Percentiles rank a stretch among this genome's conserved stretches.
Evolutionary conservation across 2,888 invertebrate genomes (phyloP).

Genomic region (Oxystoma pomonae): DNA sequence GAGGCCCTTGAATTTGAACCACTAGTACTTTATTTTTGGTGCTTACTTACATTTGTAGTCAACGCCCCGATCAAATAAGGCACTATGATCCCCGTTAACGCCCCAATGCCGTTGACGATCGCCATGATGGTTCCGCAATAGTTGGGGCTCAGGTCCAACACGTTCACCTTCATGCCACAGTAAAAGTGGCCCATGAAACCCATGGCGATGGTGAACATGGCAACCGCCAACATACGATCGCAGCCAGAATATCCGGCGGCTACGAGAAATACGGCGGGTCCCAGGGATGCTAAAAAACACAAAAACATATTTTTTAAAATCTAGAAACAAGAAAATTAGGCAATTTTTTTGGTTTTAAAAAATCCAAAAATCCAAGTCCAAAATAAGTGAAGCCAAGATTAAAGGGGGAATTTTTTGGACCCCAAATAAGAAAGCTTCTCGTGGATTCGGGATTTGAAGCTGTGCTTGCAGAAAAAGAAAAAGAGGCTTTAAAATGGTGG

Average conservation of each 20-base stretch:
- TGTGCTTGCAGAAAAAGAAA: too few relatives aligned
- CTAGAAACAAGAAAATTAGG: too few relatives aligned
- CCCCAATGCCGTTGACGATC: constrained; percentile 57
- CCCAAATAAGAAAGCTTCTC: too few relatives aligned
- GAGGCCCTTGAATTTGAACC: too few relatives aligned
- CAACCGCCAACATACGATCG: constrained; percentile 50
- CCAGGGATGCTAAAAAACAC: constrained; percentile 51
- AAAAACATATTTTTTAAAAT: too few relatives aligned
- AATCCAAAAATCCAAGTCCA: too few relatives aligned
- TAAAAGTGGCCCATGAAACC: constrained; percentile 65
- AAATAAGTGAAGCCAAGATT: too few relatives aligned
- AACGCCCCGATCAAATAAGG: constrained; percentile 56
- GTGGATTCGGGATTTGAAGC: too few relatives aligned
- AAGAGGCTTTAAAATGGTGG: too few relatives aligned
- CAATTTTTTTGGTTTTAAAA: too few relatives aligned
- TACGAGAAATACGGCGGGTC: constrained; percentile 59
- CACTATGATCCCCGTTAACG: constrained; percentile 57
- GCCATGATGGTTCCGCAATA: constrained; percentile 60
- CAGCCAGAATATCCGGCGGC: constrained; percentile 62
- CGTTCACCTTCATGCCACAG: constrained; percentile 60
- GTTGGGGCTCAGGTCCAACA: constrained; percentile 59
- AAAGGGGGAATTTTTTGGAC: too few relatives aligned
- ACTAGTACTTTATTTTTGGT: too few relatives aligned
- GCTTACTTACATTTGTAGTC: constrained; percentile 58
- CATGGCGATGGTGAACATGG: constrained; percentile 57